Conservation (phyloP, 1,140 invertebrate genomes). For the Anadara kagoshimensis region DNA sequence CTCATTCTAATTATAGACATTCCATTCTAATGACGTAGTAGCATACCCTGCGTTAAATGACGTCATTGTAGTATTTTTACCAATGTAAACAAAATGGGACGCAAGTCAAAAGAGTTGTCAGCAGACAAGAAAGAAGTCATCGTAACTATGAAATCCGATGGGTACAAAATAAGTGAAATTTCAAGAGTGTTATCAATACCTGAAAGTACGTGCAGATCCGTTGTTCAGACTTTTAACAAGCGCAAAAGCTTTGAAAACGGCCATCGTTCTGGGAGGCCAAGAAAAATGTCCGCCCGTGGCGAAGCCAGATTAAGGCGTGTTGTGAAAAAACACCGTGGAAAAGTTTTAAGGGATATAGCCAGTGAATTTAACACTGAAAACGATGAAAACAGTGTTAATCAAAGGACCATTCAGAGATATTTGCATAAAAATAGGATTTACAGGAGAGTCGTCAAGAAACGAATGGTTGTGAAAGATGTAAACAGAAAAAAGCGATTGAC, state of each 20-base stretch:
- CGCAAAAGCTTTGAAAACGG: not conserved
- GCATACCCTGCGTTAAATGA: not conserved
- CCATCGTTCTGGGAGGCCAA: constrained; percentile 6
- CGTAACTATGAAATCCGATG: not conserved
- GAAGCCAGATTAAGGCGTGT: constrained; percentile 12
- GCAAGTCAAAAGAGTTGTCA: constrained; percentile 21
- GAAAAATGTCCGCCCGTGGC: constrained; percentile 11
- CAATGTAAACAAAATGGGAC: constrained; percentile 30
- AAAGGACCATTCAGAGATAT: too few relatives aligned
- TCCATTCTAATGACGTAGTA: constrained; percentile 8
- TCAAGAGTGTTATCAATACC: constrained; percentile 5
- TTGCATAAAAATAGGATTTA: too few relatives aligned
- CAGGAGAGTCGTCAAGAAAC: too few relatives aligned
- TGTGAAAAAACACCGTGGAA: too few relatives aligned
- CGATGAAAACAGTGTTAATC: constrained; percentile 8
- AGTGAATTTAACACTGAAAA: constrained; percentile 21
- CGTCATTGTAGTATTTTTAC: constrained; percentile 9
- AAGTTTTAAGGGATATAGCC: constrained; percentile 16
- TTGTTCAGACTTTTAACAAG: constrained; percentile 6
- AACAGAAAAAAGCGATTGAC: too few relatives aligned
- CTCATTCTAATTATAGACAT: too few relatives aligned
- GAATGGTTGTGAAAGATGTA: too few relatives aligned
- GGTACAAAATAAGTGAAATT: constrained; percentile 16
- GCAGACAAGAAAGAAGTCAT: constrained; percentile 25
- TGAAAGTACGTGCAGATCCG: constrained; percentile 14